phyloP scores from a whole-genome alignment of 2,797 vertebrate genomes.

The Simalia tracyae region DNA sequence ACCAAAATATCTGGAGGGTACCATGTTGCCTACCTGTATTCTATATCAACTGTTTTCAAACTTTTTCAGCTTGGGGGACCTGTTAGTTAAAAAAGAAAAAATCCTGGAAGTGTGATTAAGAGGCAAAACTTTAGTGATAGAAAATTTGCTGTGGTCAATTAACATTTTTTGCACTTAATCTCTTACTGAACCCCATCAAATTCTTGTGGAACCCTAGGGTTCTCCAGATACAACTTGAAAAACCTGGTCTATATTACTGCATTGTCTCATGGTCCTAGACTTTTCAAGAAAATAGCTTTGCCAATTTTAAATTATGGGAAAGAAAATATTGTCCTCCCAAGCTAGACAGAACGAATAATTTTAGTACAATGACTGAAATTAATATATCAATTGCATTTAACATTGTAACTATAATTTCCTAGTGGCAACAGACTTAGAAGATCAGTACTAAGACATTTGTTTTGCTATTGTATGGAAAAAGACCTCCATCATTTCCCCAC shows the following conservation, averaged over 20 bases:
- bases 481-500: background rate
- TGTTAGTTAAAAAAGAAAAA: background rate
- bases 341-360: background rate
- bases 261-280: background rate
- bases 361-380: too few relatives aligned
- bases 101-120: background rate
- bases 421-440: background rate
- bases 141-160: background rate
- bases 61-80: background rate
- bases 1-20: background rate
- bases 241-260: background rate
- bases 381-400: background rate
- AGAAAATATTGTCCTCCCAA: background rate
- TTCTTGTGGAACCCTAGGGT: background rate
- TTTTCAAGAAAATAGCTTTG: background rate
- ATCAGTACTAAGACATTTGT: background rate
- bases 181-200: background rate
- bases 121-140: background rate
- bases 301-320: background rate
- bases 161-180: background rate
- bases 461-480: background rate
- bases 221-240: background rate
- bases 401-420: background rate
- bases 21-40: background rate
- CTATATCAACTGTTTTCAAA: background rate